These are phyloP conservation scores for Mionectes macconnelli DNA, from an alignment of 2,113 vertebrate genomes.

Conservation along the genomic window DNA sequence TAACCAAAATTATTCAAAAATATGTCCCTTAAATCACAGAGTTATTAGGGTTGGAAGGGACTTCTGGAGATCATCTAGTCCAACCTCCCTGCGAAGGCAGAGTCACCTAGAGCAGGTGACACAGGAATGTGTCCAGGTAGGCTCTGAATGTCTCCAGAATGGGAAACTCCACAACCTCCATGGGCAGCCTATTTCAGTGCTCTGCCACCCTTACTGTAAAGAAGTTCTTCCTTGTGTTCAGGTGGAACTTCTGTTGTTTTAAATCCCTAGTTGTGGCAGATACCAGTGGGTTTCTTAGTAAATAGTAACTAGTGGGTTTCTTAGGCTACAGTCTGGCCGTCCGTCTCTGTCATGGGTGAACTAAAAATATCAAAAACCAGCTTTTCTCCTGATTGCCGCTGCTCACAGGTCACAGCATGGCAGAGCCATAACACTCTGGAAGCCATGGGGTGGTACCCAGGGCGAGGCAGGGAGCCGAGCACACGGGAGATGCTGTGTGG, in stretches of 20 bases:
- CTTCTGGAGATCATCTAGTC: neutral
- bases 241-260: neutral
- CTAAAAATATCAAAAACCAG: neutral
- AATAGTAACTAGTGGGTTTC: neutral
- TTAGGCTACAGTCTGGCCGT: rapidly evolving
- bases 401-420: neutral
- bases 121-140: neutral
- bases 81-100: neutral
- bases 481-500: rapidly evolving
- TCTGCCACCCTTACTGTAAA: neutral
- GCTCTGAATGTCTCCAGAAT: neutral
- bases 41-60: neutral
- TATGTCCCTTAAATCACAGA: neutral
- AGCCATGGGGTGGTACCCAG: rapidly evolving
- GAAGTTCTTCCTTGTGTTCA: neutral
- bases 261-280: neutral
- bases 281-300: neutral
- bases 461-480: neutral
- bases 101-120: neutral
- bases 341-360: neutral
- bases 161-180: neutral
- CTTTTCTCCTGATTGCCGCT: rapidly evolving
- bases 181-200: neutral
- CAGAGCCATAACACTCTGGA: neutral
- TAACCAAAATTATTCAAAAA: neutral